Evolutionary conservation across 2,113 vertebrate species (phyloP), one percentile per base, ranked within the genome.

Genomic region (Leptobrachium leishanense): DNA sequence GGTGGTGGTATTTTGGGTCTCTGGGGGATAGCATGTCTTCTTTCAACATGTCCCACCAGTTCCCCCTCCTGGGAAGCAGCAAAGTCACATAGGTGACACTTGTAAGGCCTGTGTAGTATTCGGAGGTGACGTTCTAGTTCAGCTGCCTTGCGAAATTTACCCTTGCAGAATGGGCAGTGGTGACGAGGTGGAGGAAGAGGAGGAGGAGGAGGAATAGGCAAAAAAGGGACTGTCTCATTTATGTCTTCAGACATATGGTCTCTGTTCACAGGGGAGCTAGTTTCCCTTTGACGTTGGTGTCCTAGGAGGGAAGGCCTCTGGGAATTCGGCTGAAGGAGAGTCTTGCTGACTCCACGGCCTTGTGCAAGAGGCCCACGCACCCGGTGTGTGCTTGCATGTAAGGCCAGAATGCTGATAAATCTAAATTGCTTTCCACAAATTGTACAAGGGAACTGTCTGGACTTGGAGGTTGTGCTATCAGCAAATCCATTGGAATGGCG

Each of bases 381-480:
- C 2, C 91, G 93, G 84, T 97, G 96, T 50, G 95, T 95, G 75
- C 96, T 90, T 40, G 95, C 93, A 66, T 97, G 96, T 75, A 97
- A 89, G n/a, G 96, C 95, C 84, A 97, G 85, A 84, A 97, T 96
- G 80, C 95, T 97, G 88, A 96, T 96, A 89, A 97, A 97, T 76
- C 96, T 86, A 85, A 97, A 97, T 81, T 95, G 92, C 87, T 97
- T 97, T 55, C 96, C 95, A 9, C 96, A 97, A 3, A 97, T 92
- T 2, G 92, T 91, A 78, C 96, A 97, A 0, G 95, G 94, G 82
- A 94, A 97, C 77, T 90, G 95, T 84, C 59, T 88, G 83, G 41
- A 90, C 0, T 88, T 84, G 2, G 85, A 77, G 0, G 84, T 40
- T 84, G 84, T 85, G 85, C 85, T 82, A 64, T 65, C 68, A 59